Percentiles rank a stretch among this genome's conserved stretches.
Evolutionary conservation across 2,888 invertebrate species (phyloP).

Genomic region (Taphrorychus bicolor): DNA sequence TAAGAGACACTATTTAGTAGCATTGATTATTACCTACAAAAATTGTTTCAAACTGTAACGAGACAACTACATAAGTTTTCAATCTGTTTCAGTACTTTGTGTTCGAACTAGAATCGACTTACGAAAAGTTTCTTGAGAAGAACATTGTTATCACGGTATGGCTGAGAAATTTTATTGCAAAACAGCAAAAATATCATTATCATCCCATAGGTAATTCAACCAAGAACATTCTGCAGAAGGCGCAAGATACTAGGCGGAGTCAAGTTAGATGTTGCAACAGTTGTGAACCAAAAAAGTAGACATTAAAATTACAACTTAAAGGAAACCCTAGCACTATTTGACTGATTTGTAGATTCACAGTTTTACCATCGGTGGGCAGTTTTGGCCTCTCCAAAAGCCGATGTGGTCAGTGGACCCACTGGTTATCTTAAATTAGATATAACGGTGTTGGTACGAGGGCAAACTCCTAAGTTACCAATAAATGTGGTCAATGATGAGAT

Average conservation of each 20-base stretch:
- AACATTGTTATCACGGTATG: conserved; percentile 67
- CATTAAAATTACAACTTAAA: background rate
- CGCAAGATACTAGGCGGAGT: conserved; percentile 67
- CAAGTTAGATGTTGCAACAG: conserved; percentile 70
- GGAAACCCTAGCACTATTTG: background rate
- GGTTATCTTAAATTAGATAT: conserved; percentile 87
- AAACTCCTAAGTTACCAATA: conserved; percentile 65
- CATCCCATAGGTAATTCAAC: conserved; percentile 57
- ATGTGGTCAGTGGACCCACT: conserved; percentile 62
- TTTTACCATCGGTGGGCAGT: conserved; percentile 89
- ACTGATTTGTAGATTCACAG: conserved; percentile 69
- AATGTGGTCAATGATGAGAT: conserved; percentile 71
- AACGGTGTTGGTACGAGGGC: conserved; percentile 74
- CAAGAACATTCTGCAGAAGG: conserved; percentile 57
- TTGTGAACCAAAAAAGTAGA: conserved; percentile 75
- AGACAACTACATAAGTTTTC: no score
- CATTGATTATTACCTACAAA: no score
- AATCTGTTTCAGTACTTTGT: conserved; percentile 68
- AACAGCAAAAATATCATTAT: background rate
- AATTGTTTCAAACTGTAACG: no score
- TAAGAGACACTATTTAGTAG: no score
- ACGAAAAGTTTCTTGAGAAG: conserved; percentile 66
- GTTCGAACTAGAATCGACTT: conserved; percentile 68
- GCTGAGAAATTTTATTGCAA: background rate
- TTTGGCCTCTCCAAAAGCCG: conserved; percentile 68